A percentile compares a stretch with the other conserved stretches of the same genome.
Conservation (phyloP, 2,113 vertebrate species). For the Clarias gariepinus region DNA sequence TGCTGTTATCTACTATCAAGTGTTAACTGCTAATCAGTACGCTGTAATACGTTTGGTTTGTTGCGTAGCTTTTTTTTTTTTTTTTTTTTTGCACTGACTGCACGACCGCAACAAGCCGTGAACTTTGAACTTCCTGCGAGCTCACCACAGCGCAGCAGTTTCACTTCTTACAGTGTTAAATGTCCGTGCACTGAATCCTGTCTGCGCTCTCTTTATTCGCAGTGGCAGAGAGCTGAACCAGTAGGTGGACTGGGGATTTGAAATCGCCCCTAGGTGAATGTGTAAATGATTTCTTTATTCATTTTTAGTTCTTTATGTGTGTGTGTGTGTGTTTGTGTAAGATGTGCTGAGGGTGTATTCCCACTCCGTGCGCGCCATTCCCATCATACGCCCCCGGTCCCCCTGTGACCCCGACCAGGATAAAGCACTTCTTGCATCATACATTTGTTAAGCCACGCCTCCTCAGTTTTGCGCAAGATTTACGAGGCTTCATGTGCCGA, state of each 20-base stretch:
- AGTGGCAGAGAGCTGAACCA: neutral
- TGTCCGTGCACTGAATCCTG: neutral
- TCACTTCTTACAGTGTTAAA: neutral
- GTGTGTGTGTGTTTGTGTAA: neutral
- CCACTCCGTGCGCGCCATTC: neutral
- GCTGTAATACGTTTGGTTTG: neutral
- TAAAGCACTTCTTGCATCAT: neutral
- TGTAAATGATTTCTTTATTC: neutral
- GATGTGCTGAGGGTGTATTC: neutral
- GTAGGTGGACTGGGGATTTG: neutral
- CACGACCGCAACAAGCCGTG: neutral
- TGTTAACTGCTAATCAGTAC: neutral
- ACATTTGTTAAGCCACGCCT: conserved; percentile 3
- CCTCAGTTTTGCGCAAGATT: neutral
- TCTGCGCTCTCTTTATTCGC: neutral
- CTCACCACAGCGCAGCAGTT: neutral
- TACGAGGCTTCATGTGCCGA: neutral
- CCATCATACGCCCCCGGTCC: neutral
- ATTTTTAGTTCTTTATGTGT: neutral
- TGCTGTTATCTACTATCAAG: neutral
- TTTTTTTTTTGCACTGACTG: neutral
- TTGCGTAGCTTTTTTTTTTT: neutral
- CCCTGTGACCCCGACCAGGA: neutral
- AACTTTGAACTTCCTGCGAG: conserved; percentile 13
- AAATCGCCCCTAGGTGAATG: neutral